These are phyloP conservation scores for Colius striatus DNA, from an alignment of 2,113 vertebrate genomes.

Conservation along the genomic window DNA sequence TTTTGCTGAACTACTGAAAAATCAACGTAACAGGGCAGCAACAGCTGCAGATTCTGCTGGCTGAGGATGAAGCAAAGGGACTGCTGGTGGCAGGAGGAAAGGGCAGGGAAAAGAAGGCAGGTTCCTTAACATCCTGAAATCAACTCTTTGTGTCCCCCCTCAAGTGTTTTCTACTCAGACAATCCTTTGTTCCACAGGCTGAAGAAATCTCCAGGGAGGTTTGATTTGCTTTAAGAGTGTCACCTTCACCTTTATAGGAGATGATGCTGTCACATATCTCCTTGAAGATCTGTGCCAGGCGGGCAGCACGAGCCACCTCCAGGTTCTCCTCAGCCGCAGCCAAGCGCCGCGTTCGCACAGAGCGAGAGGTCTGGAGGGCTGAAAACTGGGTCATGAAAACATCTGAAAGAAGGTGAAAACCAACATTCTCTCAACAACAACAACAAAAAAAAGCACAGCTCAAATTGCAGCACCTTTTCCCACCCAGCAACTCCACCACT, in stretches of 20 bases:
- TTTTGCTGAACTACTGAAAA: not conserved
- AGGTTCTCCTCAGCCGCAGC: constrained; percentile 95
- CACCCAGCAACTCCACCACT: not conserved
- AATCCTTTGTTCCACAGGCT: not conserved
- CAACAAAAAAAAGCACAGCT: not conserved
- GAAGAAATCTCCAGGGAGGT: not conserved
- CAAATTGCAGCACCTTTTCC: not conserved
- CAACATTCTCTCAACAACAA: not conserved
- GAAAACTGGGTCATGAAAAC: constrained; percentile 99
- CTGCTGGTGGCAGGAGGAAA: not conserved
- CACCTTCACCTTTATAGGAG: constrained; percentile 88
- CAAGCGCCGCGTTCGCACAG: constrained; percentile 91
- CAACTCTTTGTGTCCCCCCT: not conserved
- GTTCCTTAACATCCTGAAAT: not conserved
- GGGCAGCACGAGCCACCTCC: constrained; percentile 94
- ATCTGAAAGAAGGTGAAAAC: constrained; percentile 76
- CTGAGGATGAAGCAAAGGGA: not conserved
- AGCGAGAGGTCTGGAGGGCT: constrained; percentile 94
- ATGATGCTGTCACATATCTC: constrained; percentile 98
- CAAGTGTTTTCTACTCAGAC: not conserved
- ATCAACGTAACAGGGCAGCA: not conserved
- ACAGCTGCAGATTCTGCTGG: not conserved
- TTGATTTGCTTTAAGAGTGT: not conserved
- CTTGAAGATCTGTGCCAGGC: constrained; percentile 98
- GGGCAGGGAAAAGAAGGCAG: too few species aligned